A percentile compares a stretch with the other conserved stretches of the same genome.
Evolutionary conservation across 2,113 vertebrate species (phyloP).

Genomic region (Cryptotis parvus): DNA sequence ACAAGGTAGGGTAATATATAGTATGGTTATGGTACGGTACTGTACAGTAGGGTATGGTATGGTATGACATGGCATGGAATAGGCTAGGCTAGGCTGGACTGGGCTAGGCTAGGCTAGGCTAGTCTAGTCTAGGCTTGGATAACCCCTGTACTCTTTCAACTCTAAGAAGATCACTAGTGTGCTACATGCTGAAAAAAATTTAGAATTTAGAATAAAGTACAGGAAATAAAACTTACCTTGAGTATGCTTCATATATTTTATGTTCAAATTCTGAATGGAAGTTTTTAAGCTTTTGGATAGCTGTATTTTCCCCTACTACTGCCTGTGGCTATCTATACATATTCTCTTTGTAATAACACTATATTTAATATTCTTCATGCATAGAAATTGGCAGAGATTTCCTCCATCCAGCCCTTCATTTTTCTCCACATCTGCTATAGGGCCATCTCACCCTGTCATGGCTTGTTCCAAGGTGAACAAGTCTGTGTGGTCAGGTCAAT

Average conservation of each 20-base stretch:
- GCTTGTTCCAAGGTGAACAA: neutral
- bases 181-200: too few relatives aligned
- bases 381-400: neutral
- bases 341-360: neutral
- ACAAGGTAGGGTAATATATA: too few relatives aligned
- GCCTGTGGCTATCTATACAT: too few relatives aligned
- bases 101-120: too few relatives aligned
- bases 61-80: too few relatives aligned
- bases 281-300: neutral
- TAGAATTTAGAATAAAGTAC: neutral
- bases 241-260: neutral
- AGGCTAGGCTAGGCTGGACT: too few relatives aligned
- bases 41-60: too few relatives aligned
- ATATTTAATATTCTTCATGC: neutral
- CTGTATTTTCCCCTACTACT: neutral
- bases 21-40: too few relatives aligned
- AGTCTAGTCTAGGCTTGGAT: too few relatives aligned
- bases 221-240: neutral
- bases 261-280: neutral
- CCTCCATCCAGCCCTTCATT: neutral
- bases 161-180: too few relatives aligned
- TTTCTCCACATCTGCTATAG: neutral
- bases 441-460: fast-evolving
- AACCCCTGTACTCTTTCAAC: too few relatives aligned
- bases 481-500: neutral